Percentiles rank a stretch among this genome's conserved stretches.
Evolutionary conservation across 53 echinoderm and acorn worm species (phyloP).

Genomic region (Mesocentrotus franciscanus): DNA sequence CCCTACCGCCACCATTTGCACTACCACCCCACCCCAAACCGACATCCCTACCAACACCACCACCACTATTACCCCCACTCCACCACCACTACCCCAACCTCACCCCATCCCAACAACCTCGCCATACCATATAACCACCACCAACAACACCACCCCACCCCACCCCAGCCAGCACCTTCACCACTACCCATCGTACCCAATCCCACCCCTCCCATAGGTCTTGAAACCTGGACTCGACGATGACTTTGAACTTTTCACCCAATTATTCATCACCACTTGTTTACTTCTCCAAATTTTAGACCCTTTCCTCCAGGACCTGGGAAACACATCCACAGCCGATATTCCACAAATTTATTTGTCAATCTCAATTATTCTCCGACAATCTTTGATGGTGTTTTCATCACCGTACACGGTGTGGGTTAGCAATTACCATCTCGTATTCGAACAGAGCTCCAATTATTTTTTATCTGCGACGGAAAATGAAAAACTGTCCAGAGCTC

Average conservation of each 20-base stretch:
- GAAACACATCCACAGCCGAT: conserved; percentile 49
- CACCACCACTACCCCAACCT: background rate
- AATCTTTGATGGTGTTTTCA: conserved; percentile 56
- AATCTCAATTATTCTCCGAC: conserved; percentile 29
- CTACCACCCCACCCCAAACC: background rate
- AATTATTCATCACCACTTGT: conserved; percentile 52
- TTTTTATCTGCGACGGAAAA: conserved; percentile 1
- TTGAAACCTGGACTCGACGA: background rate
- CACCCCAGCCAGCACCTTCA: background rate
- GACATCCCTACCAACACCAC: no score
- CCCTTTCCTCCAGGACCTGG: background rate
- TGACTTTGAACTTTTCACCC: conserved; percentile 54
- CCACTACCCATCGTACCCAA: background rate
- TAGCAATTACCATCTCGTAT: conserved; percentile 15
- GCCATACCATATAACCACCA: background rate
- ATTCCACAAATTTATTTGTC: conserved; percentile 51
- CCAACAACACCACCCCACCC: background rate
- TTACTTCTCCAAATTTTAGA: conserved; percentile 7
- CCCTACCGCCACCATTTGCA: background rate
- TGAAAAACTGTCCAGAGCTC: conserved; percentile 32
- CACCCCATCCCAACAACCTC: background rate
- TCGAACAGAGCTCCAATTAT: conserved; percentile 38
- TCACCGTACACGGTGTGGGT: conserved; percentile 7
- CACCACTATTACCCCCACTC: background rate
- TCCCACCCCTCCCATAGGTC: background rate